Percentiles rank a stretch among this genome's conserved stretches.
These are phyloP conservation scores for Temnothorax unifasciatus DNA, from an alignment of 2,888 invertebrate genomes.

Conservation along the genomic window DNA sequence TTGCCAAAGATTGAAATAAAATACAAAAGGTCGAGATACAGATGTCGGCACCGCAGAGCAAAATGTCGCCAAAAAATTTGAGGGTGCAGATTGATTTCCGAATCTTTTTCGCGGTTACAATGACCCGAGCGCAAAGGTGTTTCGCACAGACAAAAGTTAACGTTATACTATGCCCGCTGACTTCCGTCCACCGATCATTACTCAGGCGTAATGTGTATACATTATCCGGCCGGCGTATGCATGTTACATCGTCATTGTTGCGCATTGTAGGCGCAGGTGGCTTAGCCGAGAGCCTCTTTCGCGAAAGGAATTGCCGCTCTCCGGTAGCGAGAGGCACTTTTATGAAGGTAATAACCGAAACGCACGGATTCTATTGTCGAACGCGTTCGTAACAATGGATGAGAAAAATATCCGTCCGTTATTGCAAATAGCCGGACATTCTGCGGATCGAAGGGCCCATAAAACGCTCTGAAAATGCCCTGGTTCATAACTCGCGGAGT, in stretches of 20 bases:
- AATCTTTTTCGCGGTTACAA: background rate
- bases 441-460: background rate
- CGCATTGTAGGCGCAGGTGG: constrained; percentile 27
- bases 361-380: constrained; percentile 36
- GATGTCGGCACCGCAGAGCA: background rate
- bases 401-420: constrained; percentile 17
- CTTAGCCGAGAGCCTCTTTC: constrained; percentile 5
- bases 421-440: constrained; percentile 10
- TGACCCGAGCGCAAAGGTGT: background rate
- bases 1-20: background rate
- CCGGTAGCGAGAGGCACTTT: constrained; percentile 29
- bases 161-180: constrained; percentile 2
- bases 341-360: constrained; percentile 44
- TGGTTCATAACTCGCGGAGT: background rate
- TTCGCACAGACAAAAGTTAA: background rate
- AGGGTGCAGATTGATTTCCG: background rate
- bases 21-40: background rate
- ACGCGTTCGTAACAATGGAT: constrained; percentile 21
- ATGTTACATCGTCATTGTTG: constrained; percentile 41
- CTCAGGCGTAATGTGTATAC: constrained; percentile 17
- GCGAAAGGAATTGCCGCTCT: background rate
- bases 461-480: constrained; percentile 7
- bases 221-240: constrained; percentile 25
- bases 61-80: background rate
- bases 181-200: constrained; percentile 44